A percentile compares a stretch with the other conserved stretches of the same genome.
Evolutionary conservation across 1,140 invertebrate species (phyloP).

Genomic region (Leguminivora glycinivorella): DNA sequence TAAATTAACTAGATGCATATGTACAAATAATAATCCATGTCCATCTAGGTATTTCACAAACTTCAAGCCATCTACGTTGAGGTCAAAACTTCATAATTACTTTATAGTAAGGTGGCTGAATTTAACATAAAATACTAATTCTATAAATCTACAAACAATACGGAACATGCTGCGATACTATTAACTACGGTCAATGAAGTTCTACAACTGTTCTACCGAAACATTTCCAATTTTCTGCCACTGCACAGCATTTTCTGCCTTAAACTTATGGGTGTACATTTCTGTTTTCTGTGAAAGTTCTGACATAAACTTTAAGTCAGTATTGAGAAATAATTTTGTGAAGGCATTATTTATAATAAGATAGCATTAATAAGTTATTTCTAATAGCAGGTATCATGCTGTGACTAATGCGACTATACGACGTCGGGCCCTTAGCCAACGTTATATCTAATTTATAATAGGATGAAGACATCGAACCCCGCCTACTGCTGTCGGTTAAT

Average conservation of each 20-base stretch:
- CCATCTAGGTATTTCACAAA: too few relatives aligned
- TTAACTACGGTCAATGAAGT: slow-evolving; percentile 36
- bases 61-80: too few relatives aligned
- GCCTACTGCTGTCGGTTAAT: slow-evolving; percentile 50
- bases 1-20: too few relatives aligned
- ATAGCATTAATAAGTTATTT: slow-evolving; percentile 43
- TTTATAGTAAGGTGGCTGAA: slow-evolving; percentile 39
- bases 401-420: slow-evolving; percentile 59
- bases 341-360: slow-evolving; percentile 54
- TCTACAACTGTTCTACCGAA: slow-evolving; percentile 14
- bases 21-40: too few relatives aligned
- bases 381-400: slow-evolving; percentile 60
- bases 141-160: not conserved
- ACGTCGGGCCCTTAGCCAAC: slow-evolving; percentile 44
- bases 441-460: slow-evolving; percentile 66
- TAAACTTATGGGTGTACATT: not conserved
- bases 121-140: slow-evolving; percentile 30
- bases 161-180: slow-evolving; percentile 37
- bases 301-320: slow-evolving; percentile 31
- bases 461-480: slow-evolving; percentile 64
- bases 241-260: slow-evolving; percentile 27
- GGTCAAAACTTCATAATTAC: slow-evolving; percentile 28
- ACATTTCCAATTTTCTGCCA: not conserved
- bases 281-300: not conserved
- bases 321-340: slow-evolving; percentile 48